Conservation (phyloP, 2,113 vertebrate species). For the Bucco capensis region DNA sequence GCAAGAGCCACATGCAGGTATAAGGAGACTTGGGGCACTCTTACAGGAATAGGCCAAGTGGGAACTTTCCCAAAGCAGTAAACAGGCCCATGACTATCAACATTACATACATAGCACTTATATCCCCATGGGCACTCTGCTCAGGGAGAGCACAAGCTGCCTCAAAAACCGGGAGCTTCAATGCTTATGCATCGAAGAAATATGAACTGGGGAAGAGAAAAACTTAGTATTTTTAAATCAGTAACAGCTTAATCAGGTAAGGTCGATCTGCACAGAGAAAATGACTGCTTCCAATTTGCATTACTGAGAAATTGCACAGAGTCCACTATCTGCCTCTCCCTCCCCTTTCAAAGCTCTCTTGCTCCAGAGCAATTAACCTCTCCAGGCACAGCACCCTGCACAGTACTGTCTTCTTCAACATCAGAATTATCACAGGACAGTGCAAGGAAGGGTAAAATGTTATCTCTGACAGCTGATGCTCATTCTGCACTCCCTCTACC, state of each 20-base stretch:
- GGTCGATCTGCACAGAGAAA: neutral
- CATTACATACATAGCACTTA: neutral
- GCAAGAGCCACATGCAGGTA: neutral
- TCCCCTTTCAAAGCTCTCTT: neutral
- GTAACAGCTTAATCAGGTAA: neutral
- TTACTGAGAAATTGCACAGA: neutral
- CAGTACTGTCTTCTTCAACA: neutral
- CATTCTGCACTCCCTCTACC: neutral
- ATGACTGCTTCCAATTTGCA: neutral
- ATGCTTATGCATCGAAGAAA: neutral
- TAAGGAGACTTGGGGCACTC: neutral
- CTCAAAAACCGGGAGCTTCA: neutral
- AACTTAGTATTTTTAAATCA: neutral
- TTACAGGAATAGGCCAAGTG: neutral
- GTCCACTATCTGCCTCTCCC: neutral
- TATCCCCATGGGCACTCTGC: rapidly evolving
- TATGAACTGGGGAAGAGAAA: neutral
- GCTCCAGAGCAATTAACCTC: neutral
- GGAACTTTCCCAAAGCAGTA: neutral
- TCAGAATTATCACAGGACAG: neutral
- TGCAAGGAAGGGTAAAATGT: neutral
- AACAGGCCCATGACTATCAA: neutral
- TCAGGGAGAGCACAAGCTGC: neutral
- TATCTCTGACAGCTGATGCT: neutral
- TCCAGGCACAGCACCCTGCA: neutral